Base-by-base conservation (phyloP, 2,888 invertebrate genomes). In the Aphodius granarius region DNA sequence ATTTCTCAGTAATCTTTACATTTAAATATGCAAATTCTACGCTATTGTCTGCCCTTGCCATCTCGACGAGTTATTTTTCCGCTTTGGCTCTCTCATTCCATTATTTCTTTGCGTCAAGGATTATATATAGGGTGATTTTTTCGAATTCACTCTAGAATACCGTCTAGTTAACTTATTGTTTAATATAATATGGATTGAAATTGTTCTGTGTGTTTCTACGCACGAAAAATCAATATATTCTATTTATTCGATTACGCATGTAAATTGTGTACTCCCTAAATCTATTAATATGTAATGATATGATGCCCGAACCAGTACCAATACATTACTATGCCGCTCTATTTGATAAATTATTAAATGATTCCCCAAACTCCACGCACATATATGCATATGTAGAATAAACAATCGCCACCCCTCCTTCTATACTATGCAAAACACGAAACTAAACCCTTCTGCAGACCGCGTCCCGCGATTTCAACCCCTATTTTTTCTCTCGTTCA, bases 21-120 rank as follows among this genome's bases (percentile, higher is more conserved):
- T 81, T 82, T 83, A 81, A 82, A 82, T 82, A 83, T 83, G 83
- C 81, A 82, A 83, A 83, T 83, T 81, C 78, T 3, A 13, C 77
- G 80, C 78, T 82, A 81, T 83, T 83, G 80, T 81, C 68, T 22
- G 20, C 68, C 68, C 21, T 68, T n/a, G n/a, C 68, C 22, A 68
- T 68, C 68, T 68, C 68, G 68, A 21, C 22, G 68, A 68, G 20
- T 68, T 68, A 68, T 68, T 21, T 22, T 20, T 68, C 68, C 22
- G 22, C 22, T 68, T 68, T 68, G 6, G 0, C 43, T 43, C 43
- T 43, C 43, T 13, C 13, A 13, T 43, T 43, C 13, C 43, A 13
- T 43, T 43, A 43, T 43, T 43, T 43, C 4, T 13, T 43, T 3
- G 43, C 43, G 43, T 9, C 43, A 43, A 3, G 43, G 43, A 43